Base-by-base conservation (phyloP, 2,113 vertebrate genomes). In the Ibidorhyncha struthersii region DNA sequence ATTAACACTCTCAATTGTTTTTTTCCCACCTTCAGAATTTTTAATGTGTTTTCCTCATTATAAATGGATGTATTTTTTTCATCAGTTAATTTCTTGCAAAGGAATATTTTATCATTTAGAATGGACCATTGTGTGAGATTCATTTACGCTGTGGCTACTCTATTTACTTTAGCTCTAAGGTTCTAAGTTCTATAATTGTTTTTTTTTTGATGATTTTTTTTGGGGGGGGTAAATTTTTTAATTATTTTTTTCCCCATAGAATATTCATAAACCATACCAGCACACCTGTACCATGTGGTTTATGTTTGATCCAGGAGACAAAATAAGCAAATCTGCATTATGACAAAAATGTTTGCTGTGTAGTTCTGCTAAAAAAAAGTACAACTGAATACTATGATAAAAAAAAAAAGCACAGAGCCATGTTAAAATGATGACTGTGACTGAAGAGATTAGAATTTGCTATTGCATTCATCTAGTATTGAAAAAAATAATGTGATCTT, bases 61-160 rank as follows among this genome's bases (percentile, higher is more conserved):
- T 70, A 90, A 92, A 77, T 55, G 30, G 67, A 59, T 80, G 27
- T n/a, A 62, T 83, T 93, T 66, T 86, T 86, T 90, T 93, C 50
- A 84, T 67, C 73, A 72, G 83, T 81, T 95, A 83, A 67, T 95
- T 96, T 84, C 32, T 94, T 95, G 62, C 34, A 53, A 86, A 82
- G 47, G 49, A 76, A 38, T 77, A 79, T 67, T 92, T 92, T 85
- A 26, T 82, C 61, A 81, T 84, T 88, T 71, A 63, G 74, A 90
- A 59, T 50, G 38, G 63, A 38, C 12, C 12, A 19, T 92, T 2
- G 1, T 43, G 58, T 70, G 59, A 76, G 71, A 77, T 85, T 74
- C 8, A 56, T 74, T 89, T 74, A 22, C 56, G 41, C 52, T 78
- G 30, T 21, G 13, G 34, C 55, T 93, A 36, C 12, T 8, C 41